Conservation (phyloP, 2,888 invertebrate genomes). For the Petrolisthes cinctipes region DNA sequence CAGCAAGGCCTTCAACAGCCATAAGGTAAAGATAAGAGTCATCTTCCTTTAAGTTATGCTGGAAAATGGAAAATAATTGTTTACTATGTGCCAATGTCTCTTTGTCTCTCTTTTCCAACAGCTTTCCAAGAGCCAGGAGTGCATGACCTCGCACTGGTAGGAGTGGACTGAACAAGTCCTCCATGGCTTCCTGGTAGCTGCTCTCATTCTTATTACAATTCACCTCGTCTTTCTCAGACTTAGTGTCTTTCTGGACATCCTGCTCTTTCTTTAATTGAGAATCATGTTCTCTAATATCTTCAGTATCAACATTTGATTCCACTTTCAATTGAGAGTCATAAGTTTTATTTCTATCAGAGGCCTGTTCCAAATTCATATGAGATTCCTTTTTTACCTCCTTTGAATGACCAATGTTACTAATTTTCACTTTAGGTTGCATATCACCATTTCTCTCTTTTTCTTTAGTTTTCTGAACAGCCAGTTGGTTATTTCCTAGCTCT, state of each 20-base stretch:
- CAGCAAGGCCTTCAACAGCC: conserved; percentile 81
- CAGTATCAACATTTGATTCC: neutral
- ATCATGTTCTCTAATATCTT: neutral
- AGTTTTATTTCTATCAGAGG: too few relatives aligned
- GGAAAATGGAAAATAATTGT: conserved; percentile 79
- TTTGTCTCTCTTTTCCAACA: conserved; percentile 78
- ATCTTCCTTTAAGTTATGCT: conserved; percentile 81
- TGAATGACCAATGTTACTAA: too few relatives aligned
- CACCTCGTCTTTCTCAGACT: neutral
- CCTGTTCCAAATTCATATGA: neutral
- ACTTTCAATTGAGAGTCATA: neutral
- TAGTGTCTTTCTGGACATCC: neutral
- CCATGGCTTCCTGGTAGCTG: conserved; percentile 74
- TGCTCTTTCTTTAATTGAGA: neutral
- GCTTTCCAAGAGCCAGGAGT: conserved; percentile 79
- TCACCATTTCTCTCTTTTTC: neutral
- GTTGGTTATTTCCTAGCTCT: too few relatives aligned
- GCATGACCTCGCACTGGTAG: conserved; percentile 87
- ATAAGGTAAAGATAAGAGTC: conserved; percentile 87
- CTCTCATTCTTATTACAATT: neutral
- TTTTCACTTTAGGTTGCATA: neutral
- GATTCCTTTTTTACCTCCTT: neutral
- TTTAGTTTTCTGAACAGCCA: neutral
- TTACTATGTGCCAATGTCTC: conserved; percentile 78
- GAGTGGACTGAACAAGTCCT: conserved; percentile 79